Evolutionary conservation across 2,797 vertebrate genomes (phyloP).

Genomic region (Ibycter americanus): DNA sequence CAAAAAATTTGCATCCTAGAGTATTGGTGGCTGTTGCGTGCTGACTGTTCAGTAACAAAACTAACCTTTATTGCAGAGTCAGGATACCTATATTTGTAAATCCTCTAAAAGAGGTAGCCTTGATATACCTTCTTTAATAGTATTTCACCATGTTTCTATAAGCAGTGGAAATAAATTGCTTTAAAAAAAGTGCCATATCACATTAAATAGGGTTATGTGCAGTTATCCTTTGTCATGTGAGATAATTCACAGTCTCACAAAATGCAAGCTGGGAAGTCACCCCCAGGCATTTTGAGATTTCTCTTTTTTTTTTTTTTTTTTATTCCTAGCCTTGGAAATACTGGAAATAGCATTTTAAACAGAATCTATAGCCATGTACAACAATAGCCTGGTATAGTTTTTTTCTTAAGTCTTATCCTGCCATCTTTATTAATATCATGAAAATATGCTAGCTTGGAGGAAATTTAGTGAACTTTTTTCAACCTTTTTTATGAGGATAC

Average conservation of each 20-base stretch:
- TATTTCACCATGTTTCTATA: slow-evolving; percentile 52
- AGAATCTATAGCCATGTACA: neutral
- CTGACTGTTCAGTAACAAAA: slow-evolving; percentile 8
- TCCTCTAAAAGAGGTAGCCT: slow-evolving; percentile 5
- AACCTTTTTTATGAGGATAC: neutral
- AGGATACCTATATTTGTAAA: slow-evolving; percentile 57
- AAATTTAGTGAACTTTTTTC: neutral
- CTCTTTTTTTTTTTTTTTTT: neutral
- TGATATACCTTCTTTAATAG: slow-evolving; percentile 39
- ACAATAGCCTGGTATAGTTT: neutral
- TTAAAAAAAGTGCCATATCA: slow-evolving; percentile 11
- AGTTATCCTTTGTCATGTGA: slow-evolving; percentile 39
- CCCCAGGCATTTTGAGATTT: neutral
- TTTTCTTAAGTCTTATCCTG: neutral
- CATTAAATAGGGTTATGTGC: slow-evolving; percentile 62
- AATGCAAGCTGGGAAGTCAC: slow-evolving; percentile 44
- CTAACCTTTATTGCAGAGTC: slow-evolving; percentile 24
- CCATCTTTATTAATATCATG: neutral
- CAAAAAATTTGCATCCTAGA: neutral
- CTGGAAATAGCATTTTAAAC: neutral
- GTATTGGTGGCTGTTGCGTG: neutral
- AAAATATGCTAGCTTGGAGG: neutral
- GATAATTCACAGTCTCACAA: slow-evolving; percentile 37
- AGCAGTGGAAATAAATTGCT: slow-evolving; percentile 66
- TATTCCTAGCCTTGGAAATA: neutral